Base-by-base conservation (phyloP, 2,113 vertebrate genomes). In the Halcyon senegalensis region DNA sequence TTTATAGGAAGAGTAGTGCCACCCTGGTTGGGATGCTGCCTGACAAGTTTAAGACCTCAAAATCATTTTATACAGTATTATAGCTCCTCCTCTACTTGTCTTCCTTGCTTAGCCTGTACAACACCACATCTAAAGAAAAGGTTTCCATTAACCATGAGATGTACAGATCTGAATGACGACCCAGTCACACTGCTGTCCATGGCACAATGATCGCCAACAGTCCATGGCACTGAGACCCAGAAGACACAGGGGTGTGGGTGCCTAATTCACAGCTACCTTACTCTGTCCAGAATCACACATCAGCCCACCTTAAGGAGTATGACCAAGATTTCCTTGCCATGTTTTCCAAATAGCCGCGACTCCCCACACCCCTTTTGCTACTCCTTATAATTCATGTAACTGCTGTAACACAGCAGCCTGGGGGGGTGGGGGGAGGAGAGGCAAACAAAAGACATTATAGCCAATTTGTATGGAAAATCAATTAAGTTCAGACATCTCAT, bases 401-500 rank as follows among this genome's bases (percentile, higher is more conserved):
- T 81, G 89, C 68, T 92, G 75, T 58, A 94, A 89, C 80, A 77
- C 68, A 55, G 68, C 75, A 87, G 39, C 69, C 76, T 44, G 7
- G 64, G 84, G 83, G 80, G 33, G 13, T 17, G 20, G 83, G 80
- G 37, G 12, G 17, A 20, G 83, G 37, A 11, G 13, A 20, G 24
- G 58, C 66, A 89, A 95, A 94, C 89, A 91, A 95, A 94, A 94
- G 89, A 84, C 89, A 89, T 70, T 84, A 87, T 60, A 89, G 81
- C 62, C 87, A 91, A 95, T 95, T 91, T 82, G 66, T 96, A 92
- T 83, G 87, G 93, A 89, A 85, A 95, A 91, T 91, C 93, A 94
- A 94, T 94, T 91, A 93, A 73, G 89, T 91, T 89, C 91, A 94
- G 91, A 76, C 84, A 94, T 96, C 70, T 96, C 94, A 94, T 94